Evolutionary conservation across 2,888 invertebrate species (phyloP).

Genomic region (Taenaris catops): DNA sequence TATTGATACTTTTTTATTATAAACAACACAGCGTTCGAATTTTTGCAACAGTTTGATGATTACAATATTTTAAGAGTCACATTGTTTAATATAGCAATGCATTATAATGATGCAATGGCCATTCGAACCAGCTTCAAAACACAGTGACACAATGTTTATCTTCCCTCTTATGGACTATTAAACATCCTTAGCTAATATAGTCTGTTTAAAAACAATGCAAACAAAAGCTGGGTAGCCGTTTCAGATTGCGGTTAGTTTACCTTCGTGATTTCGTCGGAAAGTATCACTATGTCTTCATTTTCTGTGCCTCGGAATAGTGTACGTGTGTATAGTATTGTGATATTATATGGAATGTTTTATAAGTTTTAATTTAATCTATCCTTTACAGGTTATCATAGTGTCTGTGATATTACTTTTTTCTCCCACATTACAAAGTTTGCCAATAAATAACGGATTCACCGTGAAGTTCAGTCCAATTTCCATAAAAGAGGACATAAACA

Average conservation of each 20-base stretch:
- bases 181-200: conserved; percentile 25
- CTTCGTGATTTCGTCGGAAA: conserved; percentile 12
- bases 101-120: conserved; percentile 6
- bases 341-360: not conserved
- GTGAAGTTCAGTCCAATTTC: conserved; percentile 42
- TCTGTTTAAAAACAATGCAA: conserved; percentile 25
- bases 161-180: conserved; percentile 18
- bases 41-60: too few relatives aligned
- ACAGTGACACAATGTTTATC: conserved; percentile 16
- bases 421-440: conserved; percentile 31
- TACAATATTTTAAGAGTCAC: too few relatives aligned
- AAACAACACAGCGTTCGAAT: too few relatives aligned
- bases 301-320: conserved; percentile 14
- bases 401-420: conserved; percentile 21
- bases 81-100: too few relatives aligned
- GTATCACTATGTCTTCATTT: conserved; percentile 20
- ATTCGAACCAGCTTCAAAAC: conserved; percentile 4
- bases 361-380: not conserved
- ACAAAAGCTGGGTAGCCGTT: conserved; percentile 15
- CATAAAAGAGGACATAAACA: conserved; percentile 33
- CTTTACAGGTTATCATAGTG: conserved; percentile 30
- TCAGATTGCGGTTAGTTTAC: conserved; percentile 15
- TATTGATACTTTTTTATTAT: too few relatives aligned
- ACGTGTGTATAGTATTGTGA: conserved; percentile 8
- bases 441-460: conserved; percentile 48